Percentiles rank a stretch among this genome's conserved stretches.
phyloP scores from a whole-genome alignment of 1,140 invertebrate species.

The Littorina saxatilis region DNA sequence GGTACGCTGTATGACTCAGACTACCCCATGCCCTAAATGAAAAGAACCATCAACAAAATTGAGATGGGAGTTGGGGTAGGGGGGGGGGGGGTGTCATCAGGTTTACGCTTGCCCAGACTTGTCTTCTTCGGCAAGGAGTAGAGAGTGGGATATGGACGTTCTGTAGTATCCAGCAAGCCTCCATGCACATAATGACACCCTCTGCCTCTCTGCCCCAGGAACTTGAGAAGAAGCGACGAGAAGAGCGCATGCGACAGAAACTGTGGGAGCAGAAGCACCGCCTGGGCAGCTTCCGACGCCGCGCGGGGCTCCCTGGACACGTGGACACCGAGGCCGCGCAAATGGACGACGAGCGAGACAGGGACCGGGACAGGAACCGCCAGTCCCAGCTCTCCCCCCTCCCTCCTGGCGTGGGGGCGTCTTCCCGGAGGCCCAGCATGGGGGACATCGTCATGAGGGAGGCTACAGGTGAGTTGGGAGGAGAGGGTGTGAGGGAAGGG shows the following conservation, averaged over 20 bases:
- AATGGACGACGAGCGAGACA: conserved; percentile 35
- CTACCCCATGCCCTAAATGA: no score
- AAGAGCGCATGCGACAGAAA: conserved; percentile 69
- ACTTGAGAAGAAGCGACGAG: conserved; percentile 68
- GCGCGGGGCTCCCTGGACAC: conserved; percentile 58
- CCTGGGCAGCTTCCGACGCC: conserved; percentile 65
- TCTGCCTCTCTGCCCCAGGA: no score
- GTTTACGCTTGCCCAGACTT: no score
- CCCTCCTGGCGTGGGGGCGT: not conserved
- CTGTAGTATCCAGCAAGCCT: no score
- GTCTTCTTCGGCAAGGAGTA: no score
- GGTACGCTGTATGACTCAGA: no score
- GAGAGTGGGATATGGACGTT: no score
- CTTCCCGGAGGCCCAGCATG: conserved; percentile 36
- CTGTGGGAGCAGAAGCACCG: conserved; percentile 71
- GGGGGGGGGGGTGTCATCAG: no score
- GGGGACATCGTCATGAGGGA: conserved; percentile 23
- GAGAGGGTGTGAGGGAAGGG: not conserved
- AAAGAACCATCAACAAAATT: no score
- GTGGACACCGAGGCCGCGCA: conserved; percentile 45
- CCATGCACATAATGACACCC: no score
- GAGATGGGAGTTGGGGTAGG: no score
- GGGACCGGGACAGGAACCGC: conserved; percentile 33
- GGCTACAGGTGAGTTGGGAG: not conserved
- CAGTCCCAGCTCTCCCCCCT: conserved; percentile 44